phyloP scores from a whole-genome alignment of 1,140 invertebrate genomes.

The Drosophila carrolli region DNA sequence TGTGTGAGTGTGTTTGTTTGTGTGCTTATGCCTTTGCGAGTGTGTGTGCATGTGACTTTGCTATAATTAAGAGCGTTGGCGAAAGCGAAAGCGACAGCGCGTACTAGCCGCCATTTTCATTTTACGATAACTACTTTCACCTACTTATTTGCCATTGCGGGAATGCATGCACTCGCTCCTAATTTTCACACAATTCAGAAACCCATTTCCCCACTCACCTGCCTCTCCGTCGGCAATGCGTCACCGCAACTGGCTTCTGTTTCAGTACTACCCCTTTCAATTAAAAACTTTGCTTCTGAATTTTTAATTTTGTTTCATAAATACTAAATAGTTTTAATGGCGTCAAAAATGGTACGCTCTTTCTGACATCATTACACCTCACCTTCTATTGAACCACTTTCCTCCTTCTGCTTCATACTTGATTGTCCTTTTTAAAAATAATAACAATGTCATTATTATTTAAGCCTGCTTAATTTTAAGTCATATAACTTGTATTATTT shows the following conservation, averaged over 20 bases:
- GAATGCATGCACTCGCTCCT: slow-evolving; percentile 48
- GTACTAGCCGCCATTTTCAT: slow-evolving; percentile 82
- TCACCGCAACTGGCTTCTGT: slow-evolving; percentile 19
- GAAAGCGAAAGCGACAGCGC: slow-evolving; percentile 68
- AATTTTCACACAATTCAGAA: slow-evolving; percentile 20
- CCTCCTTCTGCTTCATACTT: not conserved
- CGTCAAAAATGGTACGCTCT: too few relatives aligned
- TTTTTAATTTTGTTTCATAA: slow-evolving; percentile 9
- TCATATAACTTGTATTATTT: too few relatives aligned
- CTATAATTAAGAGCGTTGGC: slow-evolving; percentile 71
- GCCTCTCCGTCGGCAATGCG: slow-evolving; percentile 5
- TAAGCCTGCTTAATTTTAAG: too few relatives aligned
- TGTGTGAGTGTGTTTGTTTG: slow-evolving; percentile 8
- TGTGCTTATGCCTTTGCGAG: not conserved
- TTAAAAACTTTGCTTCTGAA: not conserved
- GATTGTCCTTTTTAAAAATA: too few relatives aligned
- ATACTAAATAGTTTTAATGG: too few relatives aligned
- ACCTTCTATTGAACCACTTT: not conserved
- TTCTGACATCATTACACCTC: not conserved
- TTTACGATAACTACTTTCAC: slow-evolving; percentile 81
- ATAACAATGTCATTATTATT: too few relatives aligned
- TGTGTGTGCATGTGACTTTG: slow-evolving; percentile 72
- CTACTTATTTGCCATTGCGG: slow-evolving; percentile 65
- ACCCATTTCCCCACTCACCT: not conserved
- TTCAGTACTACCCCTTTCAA: slow-evolving; percentile 17